Percentiles rank a stretch among this genome's conserved stretches.
These are phyloP conservation scores for Cephus pygmeus DNA, from an alignment of 2,888 invertebrate genomes.

Conservation along the genomic window DNA sequence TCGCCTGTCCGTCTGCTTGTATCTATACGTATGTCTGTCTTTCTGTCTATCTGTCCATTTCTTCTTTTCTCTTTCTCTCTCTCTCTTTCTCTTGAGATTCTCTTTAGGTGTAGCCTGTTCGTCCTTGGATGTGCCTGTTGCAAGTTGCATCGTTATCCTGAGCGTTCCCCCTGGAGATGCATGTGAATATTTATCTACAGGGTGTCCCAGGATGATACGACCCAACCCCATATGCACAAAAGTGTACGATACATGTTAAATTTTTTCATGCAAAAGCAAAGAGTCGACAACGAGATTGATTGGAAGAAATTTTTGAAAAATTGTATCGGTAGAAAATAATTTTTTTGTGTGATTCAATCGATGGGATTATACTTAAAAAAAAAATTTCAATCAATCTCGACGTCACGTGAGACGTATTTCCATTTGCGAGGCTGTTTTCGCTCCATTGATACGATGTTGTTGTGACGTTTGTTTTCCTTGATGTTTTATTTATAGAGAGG, in stretches of 20 bases:
- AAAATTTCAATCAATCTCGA: not conserved
- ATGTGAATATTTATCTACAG: not conserved
- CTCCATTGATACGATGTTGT: conserved; percentile 17
- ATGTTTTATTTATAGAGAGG: conserved; percentile 60
- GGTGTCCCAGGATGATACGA: not conserved
- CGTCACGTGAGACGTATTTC: not conserved
- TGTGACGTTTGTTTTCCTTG: conserved; percentile 50
- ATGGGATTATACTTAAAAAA: not conserved
- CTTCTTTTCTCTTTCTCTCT: conserved; percentile 7
- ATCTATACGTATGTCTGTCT: conserved; percentile 5
- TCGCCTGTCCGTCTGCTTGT: not conserved
- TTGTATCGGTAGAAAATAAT: not conserved
- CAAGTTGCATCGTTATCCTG: conserved; percentile 37
- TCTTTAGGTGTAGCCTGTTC: conserved; percentile 48
- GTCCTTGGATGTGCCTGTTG: conserved; percentile 42
- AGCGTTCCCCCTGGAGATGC: not conserved
- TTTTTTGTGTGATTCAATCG: not conserved
- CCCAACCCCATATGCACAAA: not conserved
- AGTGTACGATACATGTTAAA: not conserved
- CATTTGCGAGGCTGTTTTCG: not conserved
- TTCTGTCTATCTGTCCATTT: conserved; percentile 33
- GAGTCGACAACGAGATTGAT: not conserved
- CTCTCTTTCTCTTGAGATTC: conserved; percentile 26
- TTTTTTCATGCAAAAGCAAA: not conserved
- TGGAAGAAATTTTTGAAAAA: not conserved